Evolutionary conservation across 2,888 invertebrate genomes (phyloP).

Genomic region (Dicroscelio sp.): DNA sequence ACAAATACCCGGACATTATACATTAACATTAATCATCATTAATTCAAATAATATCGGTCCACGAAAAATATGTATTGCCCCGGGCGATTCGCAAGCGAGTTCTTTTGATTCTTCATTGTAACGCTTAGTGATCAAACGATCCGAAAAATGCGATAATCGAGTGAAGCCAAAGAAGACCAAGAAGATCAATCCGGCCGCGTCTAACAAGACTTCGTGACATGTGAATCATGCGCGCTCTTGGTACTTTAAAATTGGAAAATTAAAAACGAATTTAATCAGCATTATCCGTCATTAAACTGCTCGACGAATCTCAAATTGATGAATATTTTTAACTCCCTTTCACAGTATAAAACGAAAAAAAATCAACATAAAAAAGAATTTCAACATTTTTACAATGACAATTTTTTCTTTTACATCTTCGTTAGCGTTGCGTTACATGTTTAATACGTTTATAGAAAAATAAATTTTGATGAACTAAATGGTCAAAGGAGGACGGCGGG

Average conservation of each 20-base stretch:
- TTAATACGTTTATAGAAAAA: background rate
- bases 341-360: too few species aligned
- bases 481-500: background rate
- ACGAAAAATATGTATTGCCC: conserved; percentile 4
- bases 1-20: background rate
- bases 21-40: background rate
- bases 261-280: background rate
- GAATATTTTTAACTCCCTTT: too few species aligned
- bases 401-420: too few species aligned
- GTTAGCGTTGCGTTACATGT: background rate
- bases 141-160: conserved; percentile 66
- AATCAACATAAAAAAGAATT: too few species aligned
- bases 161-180: conserved; percentile 46
- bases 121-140: conserved; percentile 52
- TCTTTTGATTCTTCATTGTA: conserved; percentile 9
- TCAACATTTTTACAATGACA: too few species aligned
- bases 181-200: conserved; percentile 51
- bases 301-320: too few species aligned
- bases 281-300: background rate
- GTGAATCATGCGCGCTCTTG: background rate
- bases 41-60: background rate
- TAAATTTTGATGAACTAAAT: background rate
- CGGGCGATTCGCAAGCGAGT: background rate
- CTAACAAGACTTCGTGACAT: conserved; percentile 60
- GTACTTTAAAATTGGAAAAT: background rate